Percentiles rank a stretch among this genome's conserved stretches.
These are phyloP conservation scores for Hirundo rustica DNA, from an alignment of 2,797 vertebrate genomes.

Conservation along the genomic window DNA sequence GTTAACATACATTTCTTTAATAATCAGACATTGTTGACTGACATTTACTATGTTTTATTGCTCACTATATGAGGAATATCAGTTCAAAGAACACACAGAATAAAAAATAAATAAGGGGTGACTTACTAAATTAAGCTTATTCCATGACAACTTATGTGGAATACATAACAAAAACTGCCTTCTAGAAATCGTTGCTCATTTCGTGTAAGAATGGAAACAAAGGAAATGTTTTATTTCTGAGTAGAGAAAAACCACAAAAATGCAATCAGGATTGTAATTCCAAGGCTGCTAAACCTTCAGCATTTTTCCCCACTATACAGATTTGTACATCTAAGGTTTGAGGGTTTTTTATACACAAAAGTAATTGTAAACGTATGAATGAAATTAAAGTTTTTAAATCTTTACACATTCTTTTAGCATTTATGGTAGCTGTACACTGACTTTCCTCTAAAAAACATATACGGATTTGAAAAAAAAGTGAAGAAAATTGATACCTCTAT, in stretches of 20 bases:
- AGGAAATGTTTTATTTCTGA: background rate
- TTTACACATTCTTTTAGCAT: background rate
- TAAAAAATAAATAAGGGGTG: background rate
- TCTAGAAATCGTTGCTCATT: background rate
- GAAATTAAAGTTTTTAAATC: background rate
- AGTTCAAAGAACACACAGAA: background rate
- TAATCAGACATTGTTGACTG: background rate
- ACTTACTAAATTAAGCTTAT: background rate
- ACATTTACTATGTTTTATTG: background rate
- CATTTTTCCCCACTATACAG: background rate
- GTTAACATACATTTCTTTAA: background rate
- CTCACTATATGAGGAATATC: background rate
- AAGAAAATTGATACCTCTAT: background rate
- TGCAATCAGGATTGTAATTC: background rate
- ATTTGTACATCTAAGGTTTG: background rate
- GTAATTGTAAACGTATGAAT: background rate
- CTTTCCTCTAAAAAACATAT: fast-evolving
- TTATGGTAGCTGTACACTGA: background rate
- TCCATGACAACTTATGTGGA: background rate
- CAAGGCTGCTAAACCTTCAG: background rate
- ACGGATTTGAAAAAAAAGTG: background rate
- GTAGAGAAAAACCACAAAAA: background rate
- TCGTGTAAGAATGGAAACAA: background rate
- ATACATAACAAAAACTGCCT: background rate
- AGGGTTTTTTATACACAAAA: background rate